phyloP scores from a whole-genome alignment of 2,888 invertebrate species.

The Caenorhabditis virilis region DNA sequence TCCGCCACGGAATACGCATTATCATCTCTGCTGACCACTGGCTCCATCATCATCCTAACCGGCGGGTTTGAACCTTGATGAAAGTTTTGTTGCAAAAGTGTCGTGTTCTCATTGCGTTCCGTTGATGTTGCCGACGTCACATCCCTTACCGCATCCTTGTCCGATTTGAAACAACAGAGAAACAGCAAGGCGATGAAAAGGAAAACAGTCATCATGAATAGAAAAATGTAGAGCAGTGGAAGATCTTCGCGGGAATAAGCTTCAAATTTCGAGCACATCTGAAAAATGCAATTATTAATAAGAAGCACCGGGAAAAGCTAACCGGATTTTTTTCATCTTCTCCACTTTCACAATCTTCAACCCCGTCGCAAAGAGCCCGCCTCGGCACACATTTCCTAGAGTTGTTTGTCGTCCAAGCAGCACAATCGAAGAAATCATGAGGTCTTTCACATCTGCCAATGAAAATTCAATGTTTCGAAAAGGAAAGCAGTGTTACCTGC shows the following conservation, averaged over 20 bases:
- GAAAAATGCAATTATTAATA: background rate
- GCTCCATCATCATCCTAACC: background rate
- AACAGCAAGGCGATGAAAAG: background rate
- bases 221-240: background rate
- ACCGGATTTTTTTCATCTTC: slow-evolving; percentile 2
- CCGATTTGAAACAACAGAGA: background rate
- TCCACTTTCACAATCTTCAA: slow-evolving; percentile 3
- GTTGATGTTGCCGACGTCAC: slow-evolving; percentile 1
- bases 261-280: background rate
- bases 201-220: background rate
- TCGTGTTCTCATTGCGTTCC: background rate
- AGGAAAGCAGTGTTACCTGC: background rate
- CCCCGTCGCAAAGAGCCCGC: background rate
- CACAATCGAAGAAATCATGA: slow-evolving; percentile 8
- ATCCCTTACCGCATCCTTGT: background rate
- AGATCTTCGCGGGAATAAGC: background rate
- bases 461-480: background rate
- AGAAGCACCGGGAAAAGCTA: background rate
- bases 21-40: background rate
- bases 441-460: slow-evolving; percentile 8
- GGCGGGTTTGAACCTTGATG: too few relatives aligned
- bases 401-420: background rate
- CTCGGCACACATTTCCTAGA: background rate
- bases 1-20: background rate
- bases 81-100: too few relatives aligned